Evolutionary conservation across 2,888 invertebrate species (phyloP).

Genomic region (Drosophila phalerata): DNA sequence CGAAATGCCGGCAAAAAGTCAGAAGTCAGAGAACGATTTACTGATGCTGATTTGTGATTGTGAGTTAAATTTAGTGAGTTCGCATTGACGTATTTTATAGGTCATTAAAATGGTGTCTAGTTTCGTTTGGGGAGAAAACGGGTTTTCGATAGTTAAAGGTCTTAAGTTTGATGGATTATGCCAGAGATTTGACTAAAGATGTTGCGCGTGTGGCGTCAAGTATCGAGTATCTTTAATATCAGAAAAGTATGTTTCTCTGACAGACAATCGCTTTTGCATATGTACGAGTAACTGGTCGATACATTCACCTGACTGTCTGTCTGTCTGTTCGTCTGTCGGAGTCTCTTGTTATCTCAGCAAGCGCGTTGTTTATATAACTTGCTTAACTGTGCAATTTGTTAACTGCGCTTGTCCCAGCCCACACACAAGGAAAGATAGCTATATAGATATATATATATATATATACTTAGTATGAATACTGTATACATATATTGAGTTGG

Average conservation of each 20-base stretch:
- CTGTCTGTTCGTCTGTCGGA: slow-evolving; percentile 3
- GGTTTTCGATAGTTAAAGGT: slow-evolving; percentile 32
- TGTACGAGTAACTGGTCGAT: slow-evolving; percentile 3
- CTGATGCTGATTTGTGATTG: slow-evolving; percentile 19
- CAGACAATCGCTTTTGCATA: slow-evolving; percentile 15
- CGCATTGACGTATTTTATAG: slow-evolving; percentile 46
- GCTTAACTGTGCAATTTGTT: slow-evolving; percentile 64
- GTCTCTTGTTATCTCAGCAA: slow-evolving; percentile 36
- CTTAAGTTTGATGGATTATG: slow-evolving; percentile 43
- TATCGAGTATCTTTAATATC: slow-evolving; percentile 25
- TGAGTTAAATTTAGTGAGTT: slow-evolving; percentile 14
- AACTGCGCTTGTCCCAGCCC: slow-evolving; percentile 43
- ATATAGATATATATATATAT: slow-evolving; percentile 9
- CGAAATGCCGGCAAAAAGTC: slow-evolving; percentile 29
- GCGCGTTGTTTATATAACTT: slow-evolving; percentile 58
- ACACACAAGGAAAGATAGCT: slow-evolving; percentile 13
- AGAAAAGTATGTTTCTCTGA: slow-evolving; percentile 20
- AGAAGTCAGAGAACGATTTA: slow-evolving; percentile 22
- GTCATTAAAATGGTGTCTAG: slow-evolving; percentile 50
- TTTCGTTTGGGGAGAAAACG: slow-evolving; percentile 37
- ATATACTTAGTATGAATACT: neutral
- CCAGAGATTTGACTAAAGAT: slow-evolving; percentile 10
- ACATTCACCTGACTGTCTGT: slow-evolving; percentile 44
- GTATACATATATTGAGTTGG: slow-evolving; percentile 27
- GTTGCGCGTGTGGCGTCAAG: slow-evolving; percentile 21